Base-by-base conservation (phyloP, 2,797 vertebrate genomes). In the Vespertilio murinus region DNA sequence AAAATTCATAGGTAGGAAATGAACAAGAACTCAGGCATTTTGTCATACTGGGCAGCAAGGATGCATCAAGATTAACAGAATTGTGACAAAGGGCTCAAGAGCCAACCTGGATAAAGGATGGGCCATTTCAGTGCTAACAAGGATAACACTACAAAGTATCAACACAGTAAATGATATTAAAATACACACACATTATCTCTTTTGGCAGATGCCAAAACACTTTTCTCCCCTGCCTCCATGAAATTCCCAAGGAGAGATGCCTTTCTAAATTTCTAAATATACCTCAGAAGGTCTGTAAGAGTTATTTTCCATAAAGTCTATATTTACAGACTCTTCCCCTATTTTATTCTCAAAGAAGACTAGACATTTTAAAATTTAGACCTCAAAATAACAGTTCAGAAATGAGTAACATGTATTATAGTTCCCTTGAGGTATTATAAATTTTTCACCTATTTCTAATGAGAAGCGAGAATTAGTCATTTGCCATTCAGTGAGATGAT, bases 341-440 rank as follows among this genome's bases (percentile, higher is more conserved):
- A 45, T 67, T 88, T 93, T 2, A 90, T 65, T 35, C 47, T 94
- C 59, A 92, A 75, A 88, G 49, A 84, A 71, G 47, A 33, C n/a
- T 74, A 87, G 25, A 47, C 18, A 79, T 80, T 87, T 90, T 61
- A 70, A 94, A 92, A 54, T 79, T 70, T 40, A 70, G 54, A 64
- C 28, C 18, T 78, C 38, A 77, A 4, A 7, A 2, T 75, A 84
- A 74, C 28, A 73, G 54, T 67, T 78, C 20, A 84, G 6, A 87
- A 89, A 16, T 59, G 4, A 52, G 9, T 56, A 78, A 42, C 16
- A 65, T 49, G 8, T 35, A 52, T 94, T 93, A 92, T 0, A 93
- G 67, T 73, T 83, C 86, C 81, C 95, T 96, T 97, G 96, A 96
- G 83, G 40, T 96, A 93, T 89, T 95, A 96, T 88, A 96, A 94